Percentiles rank a stretch among this genome's conserved stretches.
Evolutionary conservation across 2,797 vertebrate species (phyloP).

Genomic region (Xenentodon cancila): DNA sequence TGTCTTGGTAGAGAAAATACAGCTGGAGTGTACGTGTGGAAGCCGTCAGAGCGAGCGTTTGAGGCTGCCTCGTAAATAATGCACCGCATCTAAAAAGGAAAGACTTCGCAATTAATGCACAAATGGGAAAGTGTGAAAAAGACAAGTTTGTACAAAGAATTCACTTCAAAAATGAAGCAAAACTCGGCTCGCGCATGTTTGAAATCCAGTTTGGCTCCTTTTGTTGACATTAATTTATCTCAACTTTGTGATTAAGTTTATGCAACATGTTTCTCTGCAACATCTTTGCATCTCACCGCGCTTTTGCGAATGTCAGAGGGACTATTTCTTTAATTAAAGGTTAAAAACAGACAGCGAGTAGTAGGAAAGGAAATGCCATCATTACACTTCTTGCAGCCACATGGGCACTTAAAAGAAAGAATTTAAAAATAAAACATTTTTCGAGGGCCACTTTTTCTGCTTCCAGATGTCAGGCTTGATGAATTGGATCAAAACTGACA

Average conservation of each 20-base stretch:
- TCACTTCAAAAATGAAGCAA: constrained; percentile 20
- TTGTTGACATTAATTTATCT: constrained; percentile 23
- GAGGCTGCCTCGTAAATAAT: constrained; percentile 76
- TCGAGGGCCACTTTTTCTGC: constrained; percentile 8
- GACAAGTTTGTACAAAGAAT: constrained; percentile 51
- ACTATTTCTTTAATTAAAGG: constrained; percentile 40
- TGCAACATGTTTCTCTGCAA: constrained; percentile 3
- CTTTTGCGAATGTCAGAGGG: constrained; percentile 27
- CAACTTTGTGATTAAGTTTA: constrained; percentile 14
- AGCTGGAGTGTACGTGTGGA: constrained; percentile 19
- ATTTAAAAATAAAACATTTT: not conserved
- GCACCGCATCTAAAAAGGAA: constrained; percentile 71
- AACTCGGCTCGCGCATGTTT: constrained; percentile 16
- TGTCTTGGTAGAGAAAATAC: constrained; percentile 47
- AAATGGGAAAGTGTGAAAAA: constrained; percentile 60
- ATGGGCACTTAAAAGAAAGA: constrained; percentile 16
- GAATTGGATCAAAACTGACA: constrained; percentile 6
- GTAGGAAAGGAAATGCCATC: constrained; percentile 20
- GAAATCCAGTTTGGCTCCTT: constrained; percentile 16
- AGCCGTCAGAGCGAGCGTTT: constrained; percentile 52
- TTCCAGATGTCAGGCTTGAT: constrained; percentile 23
- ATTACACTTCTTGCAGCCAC: not conserved
- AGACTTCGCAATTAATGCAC: constrained; percentile 74
- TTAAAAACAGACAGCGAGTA: constrained; percentile 27
- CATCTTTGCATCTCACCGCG: not conserved